Conservation (phyloP, 2,888 invertebrate genomes). For the Taphrorychus bicolor region DNA sequence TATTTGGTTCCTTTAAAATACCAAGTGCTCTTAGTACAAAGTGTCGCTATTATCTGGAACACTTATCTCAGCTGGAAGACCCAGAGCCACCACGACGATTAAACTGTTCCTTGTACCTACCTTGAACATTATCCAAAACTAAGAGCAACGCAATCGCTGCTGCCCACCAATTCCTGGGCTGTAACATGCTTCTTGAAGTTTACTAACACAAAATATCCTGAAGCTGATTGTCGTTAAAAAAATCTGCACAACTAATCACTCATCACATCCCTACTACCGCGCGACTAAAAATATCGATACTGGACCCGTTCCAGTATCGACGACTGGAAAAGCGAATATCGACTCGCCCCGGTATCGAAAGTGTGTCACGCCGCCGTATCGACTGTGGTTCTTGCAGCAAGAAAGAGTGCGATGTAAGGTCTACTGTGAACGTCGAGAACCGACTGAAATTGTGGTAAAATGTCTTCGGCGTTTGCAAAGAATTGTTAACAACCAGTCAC, state of each 20-base stretch:
- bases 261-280: constrained; percentile 10
- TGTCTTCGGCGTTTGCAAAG: constrained; percentile 39
- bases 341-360: constrained; percentile 29
- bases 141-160: constrained; percentile 13
- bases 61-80: constrained; percentile 81
- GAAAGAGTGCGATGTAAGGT: constrained; percentile 11
- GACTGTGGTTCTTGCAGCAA: constrained; percentile 20
- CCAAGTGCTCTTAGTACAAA: constrained; percentile 81
- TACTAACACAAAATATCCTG: not conserved
- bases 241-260: constrained; percentile 11
- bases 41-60: constrained; percentile 86
- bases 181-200: constrained; percentile 31
- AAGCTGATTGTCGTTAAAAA: constrained; percentile 5
- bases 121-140: constrained; percentile 17
- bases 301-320: constrained; percentile 16
- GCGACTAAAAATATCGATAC: constrained; percentile 2
- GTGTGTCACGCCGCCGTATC: constrained; percentile 28
- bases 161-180: constrained; percentile 25
- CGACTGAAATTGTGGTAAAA: constrained; percentile 39
- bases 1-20: constrained; percentile 81
- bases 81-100: constrained; percentile 16
- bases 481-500: constrained; percentile 39
- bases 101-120: not conserved
- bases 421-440: constrained; percentile 31
- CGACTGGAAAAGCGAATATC: constrained; percentile 22